A percentile compares a stretch with the other conserved stretches of the same genome.
phyloP scores from a whole-genome alignment of 1,140 invertebrate species.

The Nasonia giraulti region DNA sequence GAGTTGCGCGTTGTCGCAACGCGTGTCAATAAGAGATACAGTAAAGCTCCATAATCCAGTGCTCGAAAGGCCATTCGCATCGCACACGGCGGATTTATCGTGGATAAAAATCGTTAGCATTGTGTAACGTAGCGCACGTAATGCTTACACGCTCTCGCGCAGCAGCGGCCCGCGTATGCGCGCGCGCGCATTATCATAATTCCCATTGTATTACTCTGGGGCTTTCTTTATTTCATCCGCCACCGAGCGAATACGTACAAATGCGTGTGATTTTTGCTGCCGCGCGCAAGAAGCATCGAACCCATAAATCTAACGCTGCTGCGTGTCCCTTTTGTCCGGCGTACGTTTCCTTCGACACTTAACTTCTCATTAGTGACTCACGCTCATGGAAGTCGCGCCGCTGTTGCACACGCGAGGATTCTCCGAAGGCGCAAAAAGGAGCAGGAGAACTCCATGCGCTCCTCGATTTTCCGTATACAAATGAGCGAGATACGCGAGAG shows the following conservation, averaged over 20 bases:
- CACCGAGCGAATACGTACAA: not conserved
- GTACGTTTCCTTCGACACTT: slow-evolving; percentile 22
- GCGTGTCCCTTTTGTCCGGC: slow-evolving; percentile 16
- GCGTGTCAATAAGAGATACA: slow-evolving; percentile 49
- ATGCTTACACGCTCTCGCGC: not conserved
- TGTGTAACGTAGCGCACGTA: slow-evolving; percentile 42
- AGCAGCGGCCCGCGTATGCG: not conserved
- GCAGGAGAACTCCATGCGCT: not conserved
- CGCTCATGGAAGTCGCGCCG: not conserved
- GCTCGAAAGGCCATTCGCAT: slow-evolving; percentile 29
- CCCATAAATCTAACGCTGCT: slow-evolving; percentile 16
- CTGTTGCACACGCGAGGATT: not conserved
- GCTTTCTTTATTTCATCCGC: slow-evolving; percentile 17
- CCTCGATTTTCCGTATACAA: not conserved
- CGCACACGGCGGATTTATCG: slow-evolving; percentile 31
- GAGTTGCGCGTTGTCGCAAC: slow-evolving; percentile 16
- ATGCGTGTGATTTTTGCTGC: not conserved
- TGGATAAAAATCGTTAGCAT: slow-evolving; percentile 28
- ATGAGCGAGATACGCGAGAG: not conserved
- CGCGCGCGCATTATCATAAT: slow-evolving; percentile 43
- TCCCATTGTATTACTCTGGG: slow-evolving; percentile 38
- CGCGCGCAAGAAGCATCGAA: slow-evolving; percentile 5
- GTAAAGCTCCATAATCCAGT: slow-evolving; percentile 49
- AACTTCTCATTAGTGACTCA: slow-evolving; percentile 51
- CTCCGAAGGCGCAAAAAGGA: not conserved